phyloP scores from a whole-genome alignment of 2,113 vertebrate genomes.

The Pleuronectes platessa region DNA sequence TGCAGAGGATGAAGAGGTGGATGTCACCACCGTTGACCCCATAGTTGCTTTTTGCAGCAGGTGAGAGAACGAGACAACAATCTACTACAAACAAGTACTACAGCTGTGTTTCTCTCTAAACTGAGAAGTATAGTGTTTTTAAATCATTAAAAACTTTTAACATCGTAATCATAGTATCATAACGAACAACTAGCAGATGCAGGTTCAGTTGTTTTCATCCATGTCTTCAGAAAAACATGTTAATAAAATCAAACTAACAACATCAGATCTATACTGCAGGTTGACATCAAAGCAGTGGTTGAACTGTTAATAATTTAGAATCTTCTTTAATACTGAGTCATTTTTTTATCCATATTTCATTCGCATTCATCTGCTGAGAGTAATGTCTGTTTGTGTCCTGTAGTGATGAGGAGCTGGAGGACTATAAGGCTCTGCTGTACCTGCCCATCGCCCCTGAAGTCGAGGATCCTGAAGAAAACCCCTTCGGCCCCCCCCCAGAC shows the following conservation, averaged over 20 bases:
- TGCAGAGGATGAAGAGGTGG: conserved; percentile 97
- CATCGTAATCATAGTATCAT: too few species aligned
- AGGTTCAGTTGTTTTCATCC: too few species aligned
- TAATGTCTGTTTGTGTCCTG: conserved; percentile 1
- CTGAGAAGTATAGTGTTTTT: too few species aligned
- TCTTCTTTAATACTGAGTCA: background rate
- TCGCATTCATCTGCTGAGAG: background rate
- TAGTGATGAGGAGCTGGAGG: conserved; percentile 97
- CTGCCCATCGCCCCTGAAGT: conserved; percentile 97
- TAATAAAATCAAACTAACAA: too few species aligned
- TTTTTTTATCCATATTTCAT: too few species aligned
- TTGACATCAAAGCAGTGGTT: too few species aligned
- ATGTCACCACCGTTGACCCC: conserved; percentile 96
- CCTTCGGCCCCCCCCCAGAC: conserved; percentile 94
- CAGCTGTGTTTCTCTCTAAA: too few species aligned
- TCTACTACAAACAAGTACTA: background rate
- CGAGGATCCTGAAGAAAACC: conserved; percentile 98
- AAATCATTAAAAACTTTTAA: too few species aligned
- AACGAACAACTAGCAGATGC: too few species aligned
- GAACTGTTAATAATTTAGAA: too few species aligned
- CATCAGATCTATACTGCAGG: too few species aligned
- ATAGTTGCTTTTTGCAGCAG: conserved; percentile 98
- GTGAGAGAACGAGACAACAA: conserved; percentile 61
- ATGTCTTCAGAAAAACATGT: too few species aligned
- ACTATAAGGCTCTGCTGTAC: conserved; percentile 94